Conservation (phyloP, 1,140 invertebrate species). For the Drosophila albomicans region DNA sequence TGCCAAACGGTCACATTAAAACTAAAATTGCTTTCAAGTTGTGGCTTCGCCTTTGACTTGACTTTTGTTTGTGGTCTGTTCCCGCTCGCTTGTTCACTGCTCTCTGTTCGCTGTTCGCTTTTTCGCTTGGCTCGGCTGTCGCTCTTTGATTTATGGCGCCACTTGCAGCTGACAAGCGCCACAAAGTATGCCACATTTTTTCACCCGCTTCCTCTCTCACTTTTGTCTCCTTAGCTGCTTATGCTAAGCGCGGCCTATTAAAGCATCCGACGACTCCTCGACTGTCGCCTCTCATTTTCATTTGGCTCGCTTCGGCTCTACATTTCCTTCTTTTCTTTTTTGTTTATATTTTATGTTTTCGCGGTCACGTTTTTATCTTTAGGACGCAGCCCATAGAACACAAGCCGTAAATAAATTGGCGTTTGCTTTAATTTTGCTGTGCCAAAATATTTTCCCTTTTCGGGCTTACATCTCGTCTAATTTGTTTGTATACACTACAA, state of each 20-base stretch:
- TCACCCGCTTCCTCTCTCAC: constrained; percentile 4
- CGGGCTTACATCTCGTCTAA: background rate
- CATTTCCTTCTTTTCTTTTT: constrained; percentile 1
- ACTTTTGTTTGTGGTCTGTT: constrained; percentile 46
- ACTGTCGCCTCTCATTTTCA: constrained; percentile 33
- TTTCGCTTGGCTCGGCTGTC: background rate
- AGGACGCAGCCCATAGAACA: constrained; percentile 41
- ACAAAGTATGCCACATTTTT: constrained; percentile 54
- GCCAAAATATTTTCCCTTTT: constrained; percentile 20
- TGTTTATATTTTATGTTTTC: constrained; percentile 55
- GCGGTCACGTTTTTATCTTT: constrained; percentile 80
- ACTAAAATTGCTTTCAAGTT: constrained; percentile 70
- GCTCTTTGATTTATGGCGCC: constrained; percentile 72
- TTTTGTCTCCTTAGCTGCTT: constrained; percentile 7
- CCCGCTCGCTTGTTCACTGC: background rate
- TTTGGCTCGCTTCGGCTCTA: constrained; percentile 42
- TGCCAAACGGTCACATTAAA: constrained; percentile 59
- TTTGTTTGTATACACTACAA: constrained; percentile 10
- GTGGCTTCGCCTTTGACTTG: constrained; percentile 57
- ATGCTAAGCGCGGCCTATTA: constrained; percentile 44
- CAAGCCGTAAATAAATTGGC: constrained; percentile 41
- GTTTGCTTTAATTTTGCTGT: constrained; percentile 40
- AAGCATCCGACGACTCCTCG: constrained; percentile 36
- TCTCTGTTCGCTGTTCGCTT: too few relatives aligned
- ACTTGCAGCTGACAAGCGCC: constrained; percentile 66